Percentiles rank a stretch among this genome's conserved stretches.
Evolutionary conservation across 1,140 invertebrate genomes (phyloP).

Genomic region (Anagrus nilaparvatae): DNA sequence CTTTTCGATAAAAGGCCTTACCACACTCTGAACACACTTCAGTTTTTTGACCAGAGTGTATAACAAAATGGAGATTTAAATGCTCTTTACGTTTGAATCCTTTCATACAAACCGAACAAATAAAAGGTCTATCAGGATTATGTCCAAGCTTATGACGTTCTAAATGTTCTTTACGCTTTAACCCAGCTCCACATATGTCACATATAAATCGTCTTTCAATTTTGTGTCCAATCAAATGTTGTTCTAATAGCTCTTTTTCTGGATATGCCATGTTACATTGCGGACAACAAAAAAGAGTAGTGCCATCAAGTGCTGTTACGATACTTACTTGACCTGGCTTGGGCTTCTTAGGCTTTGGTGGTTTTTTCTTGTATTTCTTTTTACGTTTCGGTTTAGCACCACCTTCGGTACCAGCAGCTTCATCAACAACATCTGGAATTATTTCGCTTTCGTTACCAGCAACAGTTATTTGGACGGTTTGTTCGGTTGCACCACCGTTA

Average conservation of each 20-base stretch:
- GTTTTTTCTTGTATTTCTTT: constrained; percentile 71
- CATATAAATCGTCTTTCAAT: constrained; percentile 59
- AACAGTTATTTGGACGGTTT: constrained; percentile 37
- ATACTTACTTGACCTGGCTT: constrained; percentile 61
- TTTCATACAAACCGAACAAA: constrained; percentile 66
- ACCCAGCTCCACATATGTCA: constrained; percentile 51
- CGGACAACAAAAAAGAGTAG: constrained; percentile 64
- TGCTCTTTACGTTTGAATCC: constrained; percentile 62
- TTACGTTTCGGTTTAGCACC: constrained; percentile 54
- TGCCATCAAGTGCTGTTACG: constrained; percentile 59
- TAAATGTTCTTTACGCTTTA: constrained; percentile 71
- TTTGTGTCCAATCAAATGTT: constrained; percentile 65
- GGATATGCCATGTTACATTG: constrained; percentile 71
- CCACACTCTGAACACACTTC: constrained; percentile 61
- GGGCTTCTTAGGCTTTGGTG: constrained; percentile 59
- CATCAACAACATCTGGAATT: constrained; percentile 43
- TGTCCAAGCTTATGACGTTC: constrained; percentile 69
- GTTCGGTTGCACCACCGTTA: constrained; percentile 30
- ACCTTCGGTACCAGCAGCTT: constrained; percentile 27
- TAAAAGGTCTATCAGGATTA: constrained; percentile 66
- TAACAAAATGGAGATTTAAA: constrained; percentile 67
- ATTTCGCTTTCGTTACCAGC: constrained; percentile 38
- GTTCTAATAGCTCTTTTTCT: constrained; percentile 63
- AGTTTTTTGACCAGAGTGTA: constrained; percentile 72
- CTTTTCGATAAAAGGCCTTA: constrained; percentile 75